These are phyloP conservation scores for Camponotus pennsylvanicus DNA, from an alignment of 1,140 invertebrate genomes.

Conservation along the genomic window DNA sequence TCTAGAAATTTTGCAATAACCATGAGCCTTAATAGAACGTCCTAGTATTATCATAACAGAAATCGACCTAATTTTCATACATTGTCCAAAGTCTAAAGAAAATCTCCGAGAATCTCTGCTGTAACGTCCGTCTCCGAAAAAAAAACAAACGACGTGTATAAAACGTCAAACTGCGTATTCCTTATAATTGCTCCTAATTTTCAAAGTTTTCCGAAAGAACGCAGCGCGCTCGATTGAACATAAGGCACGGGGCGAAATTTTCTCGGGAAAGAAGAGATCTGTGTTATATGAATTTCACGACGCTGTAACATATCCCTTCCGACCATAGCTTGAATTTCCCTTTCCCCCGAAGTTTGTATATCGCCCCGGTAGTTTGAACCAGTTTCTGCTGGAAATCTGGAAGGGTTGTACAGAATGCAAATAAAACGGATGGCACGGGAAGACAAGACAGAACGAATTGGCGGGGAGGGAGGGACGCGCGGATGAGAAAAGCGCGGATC, in stretches of 20 bases:
- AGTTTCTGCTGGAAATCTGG: conserved; percentile 76
- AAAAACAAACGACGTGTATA: neutral
- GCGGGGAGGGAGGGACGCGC: conserved; percentile 37
- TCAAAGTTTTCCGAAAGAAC: conserved; percentile 13
- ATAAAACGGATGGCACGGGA: conserved; percentile 75
- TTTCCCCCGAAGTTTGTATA: conserved; percentile 63
- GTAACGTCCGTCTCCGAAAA: too few relatives aligned
- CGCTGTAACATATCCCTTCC: conserved; percentile 40
- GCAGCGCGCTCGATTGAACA: conserved; percentile 23
- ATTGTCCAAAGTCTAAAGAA: neutral
- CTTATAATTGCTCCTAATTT: conserved; percentile 24
- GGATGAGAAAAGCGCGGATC: conserved; percentile 60
- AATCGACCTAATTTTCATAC: conserved; percentile 41
- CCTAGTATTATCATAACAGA: conserved; percentile 20
- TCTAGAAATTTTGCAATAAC: conserved; percentile 12
- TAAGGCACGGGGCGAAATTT: neutral
- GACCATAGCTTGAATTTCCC: conserved; percentile 5
- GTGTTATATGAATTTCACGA: conserved; percentile 76
- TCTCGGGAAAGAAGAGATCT: conserved; percentile 62
- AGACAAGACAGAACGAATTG: conserved; percentile 44
- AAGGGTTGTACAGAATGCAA: conserved; percentile 76
- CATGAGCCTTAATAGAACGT: conserved; percentile 13
- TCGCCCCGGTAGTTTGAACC: conserved; percentile 77
- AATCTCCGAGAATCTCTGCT: neutral
- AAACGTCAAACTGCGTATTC: conserved; percentile 5